phyloP scores from a whole-genome alignment of 2,888 invertebrate genomes.

The Lobophora halterata region DNA sequence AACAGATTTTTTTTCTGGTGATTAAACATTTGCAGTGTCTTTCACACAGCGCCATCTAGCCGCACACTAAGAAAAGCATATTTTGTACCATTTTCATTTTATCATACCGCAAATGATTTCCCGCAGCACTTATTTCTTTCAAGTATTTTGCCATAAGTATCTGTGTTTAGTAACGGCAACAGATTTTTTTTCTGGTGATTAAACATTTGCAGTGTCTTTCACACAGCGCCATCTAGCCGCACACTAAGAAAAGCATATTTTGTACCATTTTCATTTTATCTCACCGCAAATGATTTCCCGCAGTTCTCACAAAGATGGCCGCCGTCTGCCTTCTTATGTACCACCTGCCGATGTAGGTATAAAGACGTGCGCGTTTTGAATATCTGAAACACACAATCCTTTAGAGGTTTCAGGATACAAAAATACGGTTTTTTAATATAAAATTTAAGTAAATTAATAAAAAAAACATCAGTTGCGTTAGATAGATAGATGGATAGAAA shows the following conservation, averaged over 20 bases:
- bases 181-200: too few relatives aligned
- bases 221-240: too few relatives aligned
- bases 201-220: too few relatives aligned
- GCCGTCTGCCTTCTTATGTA: constrained; percentile 48
- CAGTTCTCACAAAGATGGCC: constrained; percentile 66
- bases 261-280: background rate
- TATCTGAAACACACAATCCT: constrained; percentile 42
- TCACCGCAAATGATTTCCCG: constrained; percentile 61
- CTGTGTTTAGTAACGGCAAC: too few relatives aligned
- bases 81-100: background rate
- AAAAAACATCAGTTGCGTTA: background rate
- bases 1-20: too few relatives aligned
- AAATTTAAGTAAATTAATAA: too few relatives aligned
- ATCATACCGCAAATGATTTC: constrained; percentile 54
- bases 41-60: too few relatives aligned
- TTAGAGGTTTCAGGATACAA: too few relatives aligned
- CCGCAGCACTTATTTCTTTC: constrained; percentile 70
- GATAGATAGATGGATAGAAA: background rate
- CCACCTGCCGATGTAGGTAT: constrained; percentile 61
- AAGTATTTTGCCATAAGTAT: too few relatives aligned
- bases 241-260: background rate
- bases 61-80: background rate
- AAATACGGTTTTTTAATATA: too few relatives aligned
- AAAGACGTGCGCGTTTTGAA: constrained; percentile 67
- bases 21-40: too few relatives aligned